Conservation (phyloP, 64 coral and sea anemone genomes). For the Montipora sp. region DNA sequence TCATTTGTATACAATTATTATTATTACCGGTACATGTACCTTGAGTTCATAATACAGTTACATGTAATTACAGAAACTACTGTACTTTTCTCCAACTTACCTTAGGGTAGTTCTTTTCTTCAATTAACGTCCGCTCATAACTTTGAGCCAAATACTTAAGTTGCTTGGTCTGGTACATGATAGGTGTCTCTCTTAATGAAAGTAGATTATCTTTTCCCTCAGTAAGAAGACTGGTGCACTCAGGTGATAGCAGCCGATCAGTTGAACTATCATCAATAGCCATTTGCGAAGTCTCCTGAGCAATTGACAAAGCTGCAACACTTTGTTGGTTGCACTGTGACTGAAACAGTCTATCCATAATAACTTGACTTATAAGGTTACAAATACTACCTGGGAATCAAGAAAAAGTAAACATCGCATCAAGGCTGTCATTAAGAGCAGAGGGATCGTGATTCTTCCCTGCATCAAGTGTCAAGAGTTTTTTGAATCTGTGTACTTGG, state of each 20-base stretch:
- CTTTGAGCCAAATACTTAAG: constrained; percentile 58
- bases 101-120: constrained; percentile 63
- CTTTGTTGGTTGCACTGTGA: neutral
- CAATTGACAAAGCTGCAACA: constrained; percentile 35
- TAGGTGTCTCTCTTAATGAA: constrained; percentile 7
- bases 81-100: neutral
- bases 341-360: constrained; percentile 39
- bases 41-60: too few relatives aligned
- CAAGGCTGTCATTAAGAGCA: neutral
- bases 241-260: constrained; percentile 4
- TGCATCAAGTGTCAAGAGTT: too few relatives aligned
- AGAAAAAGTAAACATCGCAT: neutral
- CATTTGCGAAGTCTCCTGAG: constrained; percentile 77
- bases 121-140: constrained; percentile 39
- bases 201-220: neutral
- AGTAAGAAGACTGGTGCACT: constrained; percentile 5
- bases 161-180: constrained; percentile 10
- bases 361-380: constrained; percentile 50
- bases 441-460: neutral
- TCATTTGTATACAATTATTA: neutral
- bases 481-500: too few relatives aligned
- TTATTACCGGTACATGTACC: too few relatives aligned
- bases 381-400: constrained; percentile 9
- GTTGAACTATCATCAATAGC: constrained; percentile 55
- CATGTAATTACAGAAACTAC: neutral